Evolutionary conservation across 1,140 invertebrate species (phyloP).

Genomic region (Homarus americanus): DNA sequence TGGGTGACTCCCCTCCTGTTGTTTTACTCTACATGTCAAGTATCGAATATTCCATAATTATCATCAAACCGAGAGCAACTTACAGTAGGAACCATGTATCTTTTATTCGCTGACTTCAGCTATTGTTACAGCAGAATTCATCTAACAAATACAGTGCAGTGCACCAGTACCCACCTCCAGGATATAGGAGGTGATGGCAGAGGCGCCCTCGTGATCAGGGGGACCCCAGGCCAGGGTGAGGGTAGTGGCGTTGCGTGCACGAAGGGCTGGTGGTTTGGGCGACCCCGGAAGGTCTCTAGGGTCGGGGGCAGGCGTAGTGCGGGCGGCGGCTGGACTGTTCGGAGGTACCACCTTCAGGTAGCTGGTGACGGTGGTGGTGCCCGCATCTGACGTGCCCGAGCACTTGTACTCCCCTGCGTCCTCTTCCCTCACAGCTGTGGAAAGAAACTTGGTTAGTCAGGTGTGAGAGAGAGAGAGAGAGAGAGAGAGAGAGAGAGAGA

Average conservation of each 20-base stretch:
- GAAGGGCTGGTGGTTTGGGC: constrained; percentile 36
- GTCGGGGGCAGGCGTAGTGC: constrained; percentile 60
- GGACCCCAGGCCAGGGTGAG: constrained; percentile 68
- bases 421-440: constrained; percentile 84
- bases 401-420: constrained; percentile 91
- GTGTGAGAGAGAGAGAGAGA: background rate
- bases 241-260: constrained; percentile 61
- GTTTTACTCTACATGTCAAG: too few relatives aligned
- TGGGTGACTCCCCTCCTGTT: too few relatives aligned
- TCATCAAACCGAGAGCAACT: too few relatives aligned
- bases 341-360: constrained; percentile 53
- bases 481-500: too few relatives aligned
- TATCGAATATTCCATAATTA: too few relatives aligned
- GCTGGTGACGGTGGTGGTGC: constrained; percentile 78
- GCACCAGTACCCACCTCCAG: constrained; percentile 51
- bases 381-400: constrained; percentile 88
- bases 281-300: constrained; percentile 63
- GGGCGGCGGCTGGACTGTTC: constrained; percentile 56
- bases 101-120: too few relatives aligned
- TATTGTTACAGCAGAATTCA: too few relatives aligned
- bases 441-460: too few relatives aligned
- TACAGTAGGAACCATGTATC: too few relatives aligned
- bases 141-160: too few relatives aligned
- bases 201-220: constrained; percentile 67
- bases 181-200: constrained; percentile 70